Conservation (phyloP, 1,140 invertebrate genomes). For the Drosophila triauraria region DNA sequence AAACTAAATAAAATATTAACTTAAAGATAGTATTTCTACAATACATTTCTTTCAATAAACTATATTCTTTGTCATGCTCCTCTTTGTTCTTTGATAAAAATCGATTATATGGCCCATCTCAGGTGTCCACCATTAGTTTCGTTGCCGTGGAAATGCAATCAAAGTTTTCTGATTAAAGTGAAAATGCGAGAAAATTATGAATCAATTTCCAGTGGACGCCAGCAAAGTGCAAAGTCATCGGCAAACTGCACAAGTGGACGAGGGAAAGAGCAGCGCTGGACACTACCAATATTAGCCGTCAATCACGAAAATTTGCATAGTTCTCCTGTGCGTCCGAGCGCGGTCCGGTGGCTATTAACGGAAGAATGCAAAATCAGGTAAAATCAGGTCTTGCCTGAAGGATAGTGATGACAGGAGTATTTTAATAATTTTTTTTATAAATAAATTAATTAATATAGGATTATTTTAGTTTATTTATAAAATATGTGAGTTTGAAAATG, state of each 20-base stretch:
- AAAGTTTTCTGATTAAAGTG: conserved; percentile 67
- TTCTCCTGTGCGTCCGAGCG: background rate
- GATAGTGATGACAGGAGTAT: background rate
- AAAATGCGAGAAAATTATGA: conserved; percentile 73
- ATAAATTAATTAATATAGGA: no score
- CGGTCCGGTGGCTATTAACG: background rate
- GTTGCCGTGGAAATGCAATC: conserved; percentile 44
- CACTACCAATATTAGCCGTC: conserved; percentile 10
- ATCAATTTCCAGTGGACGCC: conserved; percentile 55
- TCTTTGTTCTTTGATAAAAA: background rate
- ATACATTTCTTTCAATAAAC: background rate
- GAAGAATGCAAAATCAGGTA: conserved; percentile 2
- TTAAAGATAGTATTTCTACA: no score
- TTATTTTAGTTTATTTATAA: background rate
- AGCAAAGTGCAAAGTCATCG: conserved; percentile 63
- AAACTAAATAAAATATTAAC: no score
- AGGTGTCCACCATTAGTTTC: background rate
- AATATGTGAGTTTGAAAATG: background rate
- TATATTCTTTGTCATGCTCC: fast-evolving
- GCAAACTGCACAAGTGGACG: conserved; percentile 31
- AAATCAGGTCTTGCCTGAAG: background rate
- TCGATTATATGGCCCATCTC: conserved; percentile 10
- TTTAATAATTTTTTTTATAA: background rate
- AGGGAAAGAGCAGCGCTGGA: background rate
- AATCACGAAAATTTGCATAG: conserved; percentile 41